A percentile compares a stretch with the other conserved stretches of the same genome.
These are phyloP conservation scores for Notechis scutatus DNA, from an alignment of 2,113 vertebrate genomes.

Conservation along the genomic window DNA sequence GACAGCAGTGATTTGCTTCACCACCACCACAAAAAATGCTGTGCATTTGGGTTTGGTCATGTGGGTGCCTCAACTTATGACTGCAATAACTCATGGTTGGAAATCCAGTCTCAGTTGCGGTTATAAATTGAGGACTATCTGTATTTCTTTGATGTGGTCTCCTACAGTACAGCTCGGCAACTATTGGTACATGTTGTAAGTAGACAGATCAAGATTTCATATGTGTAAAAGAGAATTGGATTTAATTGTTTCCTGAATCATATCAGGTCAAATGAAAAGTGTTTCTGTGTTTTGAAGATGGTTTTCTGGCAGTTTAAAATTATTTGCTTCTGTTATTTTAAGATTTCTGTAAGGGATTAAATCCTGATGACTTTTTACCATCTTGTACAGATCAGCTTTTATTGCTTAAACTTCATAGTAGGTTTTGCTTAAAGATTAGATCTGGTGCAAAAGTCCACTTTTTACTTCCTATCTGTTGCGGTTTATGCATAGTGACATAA, in stretches of 20 bases:
- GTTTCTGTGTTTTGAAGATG: neutral
- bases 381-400: neutral
- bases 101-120: neutral
- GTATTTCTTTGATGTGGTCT: neutral
- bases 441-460: neutral
- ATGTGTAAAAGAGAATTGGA: neutral
- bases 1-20: neutral
- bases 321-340: neutral
- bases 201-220: neutral
- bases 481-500: neutral
- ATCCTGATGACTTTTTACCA: neutral
- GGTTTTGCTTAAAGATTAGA: neutral
- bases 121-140: neutral
- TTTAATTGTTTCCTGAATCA: neutral
- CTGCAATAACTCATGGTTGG: neutral
- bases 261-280: neutral
- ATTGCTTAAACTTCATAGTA: neutral
- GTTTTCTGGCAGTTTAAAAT: neutral
- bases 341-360: neutral
- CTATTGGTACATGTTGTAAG: neutral
- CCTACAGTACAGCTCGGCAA: neutral
- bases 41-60: neutral
- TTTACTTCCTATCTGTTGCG: neutral
- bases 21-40: neutral
- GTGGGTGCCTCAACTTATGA: neutral